A percentile compares a stretch with the other conserved stretches of the same genome.
phyloP scores from a whole-genome alignment of 2,797 vertebrate genomes.

The Rhabdomys pumilio region DNA sequence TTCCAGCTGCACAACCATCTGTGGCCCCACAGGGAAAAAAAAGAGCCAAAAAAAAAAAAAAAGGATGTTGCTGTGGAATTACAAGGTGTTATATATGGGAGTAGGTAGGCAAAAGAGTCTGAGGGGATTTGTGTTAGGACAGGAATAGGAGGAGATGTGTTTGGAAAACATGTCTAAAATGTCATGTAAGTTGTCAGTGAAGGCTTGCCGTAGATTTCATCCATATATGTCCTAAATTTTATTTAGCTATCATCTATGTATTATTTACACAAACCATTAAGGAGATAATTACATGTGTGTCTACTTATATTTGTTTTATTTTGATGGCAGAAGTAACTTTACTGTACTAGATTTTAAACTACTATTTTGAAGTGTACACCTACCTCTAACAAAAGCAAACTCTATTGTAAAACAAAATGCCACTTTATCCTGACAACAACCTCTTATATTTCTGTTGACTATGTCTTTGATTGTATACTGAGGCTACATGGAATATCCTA shows the following conservation, averaged over 20 bases:
- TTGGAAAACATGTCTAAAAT: not conserved
- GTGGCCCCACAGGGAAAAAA: not conserved
- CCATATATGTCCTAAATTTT: not conserved
- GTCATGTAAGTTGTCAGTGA: not conserved
- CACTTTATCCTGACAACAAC: not conserved
- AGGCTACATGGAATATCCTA: not conserved
- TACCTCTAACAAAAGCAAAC: not conserved
- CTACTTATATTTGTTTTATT: not conserved
- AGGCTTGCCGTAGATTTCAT: not conserved
- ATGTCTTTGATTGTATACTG: not conserved
- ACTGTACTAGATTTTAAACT: not conserved
- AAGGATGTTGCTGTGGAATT: not conserved
- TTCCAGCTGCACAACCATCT: slow-evolving; percentile 78
- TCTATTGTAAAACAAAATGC: not conserved
- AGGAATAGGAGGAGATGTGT: not conserved
- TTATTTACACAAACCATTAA: not conserved
- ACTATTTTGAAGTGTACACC: not conserved
- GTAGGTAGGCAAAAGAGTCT: not conserved
- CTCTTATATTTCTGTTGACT: not conserved
- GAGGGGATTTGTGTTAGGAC: not conserved
- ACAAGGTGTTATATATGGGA: accelerated
- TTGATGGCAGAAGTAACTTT: not conserved
- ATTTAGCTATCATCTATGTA: not conserved
- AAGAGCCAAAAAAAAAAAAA: not conserved
- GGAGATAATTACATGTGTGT: not conserved